Evolutionary conservation across 2,113 vertebrate genomes (phyloP).

Genomic region (Peromyscus polionotus): DNA sequence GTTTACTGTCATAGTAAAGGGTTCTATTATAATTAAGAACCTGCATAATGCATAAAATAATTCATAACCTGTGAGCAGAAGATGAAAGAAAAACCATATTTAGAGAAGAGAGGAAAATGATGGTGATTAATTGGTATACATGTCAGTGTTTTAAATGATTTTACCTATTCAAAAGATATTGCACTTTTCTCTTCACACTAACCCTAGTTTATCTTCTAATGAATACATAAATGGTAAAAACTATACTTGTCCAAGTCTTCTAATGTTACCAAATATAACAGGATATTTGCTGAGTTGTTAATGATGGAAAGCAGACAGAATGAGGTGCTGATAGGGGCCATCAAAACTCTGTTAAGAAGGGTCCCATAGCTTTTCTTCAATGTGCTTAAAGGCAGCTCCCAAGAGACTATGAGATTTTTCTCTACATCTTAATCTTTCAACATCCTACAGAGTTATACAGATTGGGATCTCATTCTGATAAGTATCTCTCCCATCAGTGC

Average conservation of each 20-base stretch:
- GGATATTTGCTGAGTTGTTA: background rate
- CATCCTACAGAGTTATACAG: background rate
- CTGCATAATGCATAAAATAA: background rate
- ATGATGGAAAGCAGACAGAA: background rate
- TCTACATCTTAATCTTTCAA: background rate
- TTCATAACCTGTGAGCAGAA: background rate
- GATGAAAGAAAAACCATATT: background rate
- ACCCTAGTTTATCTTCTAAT: background rate
- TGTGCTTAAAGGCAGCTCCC: constrained; percentile 16
- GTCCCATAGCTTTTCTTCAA: background rate
- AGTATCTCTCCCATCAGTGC: background rate
- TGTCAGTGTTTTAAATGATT: background rate
- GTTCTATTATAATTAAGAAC: background rate
- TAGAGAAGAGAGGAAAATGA: background rate
- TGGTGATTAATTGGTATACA: background rate
- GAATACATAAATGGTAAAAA: background rate
- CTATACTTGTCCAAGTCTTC: background rate
- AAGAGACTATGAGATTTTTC: background rate
- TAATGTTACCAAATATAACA: background rate
- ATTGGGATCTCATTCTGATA: background rate
- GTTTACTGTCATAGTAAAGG: background rate
- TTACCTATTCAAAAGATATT: background rate
- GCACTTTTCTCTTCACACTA: background rate
- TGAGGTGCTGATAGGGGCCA: background rate
- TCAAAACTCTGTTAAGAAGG: background rate